phyloP scores from a whole-genome alignment of 2,797 vertebrate genomes.

The Rhabdomys pumilio region DNA sequence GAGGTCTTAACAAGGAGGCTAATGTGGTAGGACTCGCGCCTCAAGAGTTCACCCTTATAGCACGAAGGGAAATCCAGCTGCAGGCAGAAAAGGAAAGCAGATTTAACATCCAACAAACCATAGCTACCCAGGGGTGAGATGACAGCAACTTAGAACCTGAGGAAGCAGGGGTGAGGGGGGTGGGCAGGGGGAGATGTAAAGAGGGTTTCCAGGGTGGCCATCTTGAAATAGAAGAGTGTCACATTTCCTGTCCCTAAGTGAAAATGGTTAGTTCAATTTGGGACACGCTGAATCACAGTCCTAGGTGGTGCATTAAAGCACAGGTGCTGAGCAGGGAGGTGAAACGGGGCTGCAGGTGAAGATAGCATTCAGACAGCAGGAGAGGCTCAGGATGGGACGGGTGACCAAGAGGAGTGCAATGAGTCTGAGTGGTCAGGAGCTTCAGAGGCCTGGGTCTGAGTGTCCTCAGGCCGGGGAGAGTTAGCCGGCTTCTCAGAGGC shows the following conservation, averaged over 20 bases:
- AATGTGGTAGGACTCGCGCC: neutral
- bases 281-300: neutral
- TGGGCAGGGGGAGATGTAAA: neutral
- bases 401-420: too few species aligned
- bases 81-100: neutral
- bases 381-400: neutral
- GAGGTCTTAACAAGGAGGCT: constrained; percentile 32
- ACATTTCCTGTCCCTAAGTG: neutral
- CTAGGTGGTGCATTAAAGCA: neutral
- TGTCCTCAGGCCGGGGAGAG: neutral
- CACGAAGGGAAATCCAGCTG: neutral
- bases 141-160: neutral
- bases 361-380: neutral
- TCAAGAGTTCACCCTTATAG: neutral
- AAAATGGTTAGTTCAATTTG: neutral
- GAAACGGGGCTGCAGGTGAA: neutral
- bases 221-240: neutral
- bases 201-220: neutral
- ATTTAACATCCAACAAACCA: neutral
- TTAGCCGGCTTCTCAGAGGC: neutral
- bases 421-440: neutral
- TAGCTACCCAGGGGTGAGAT: neutral
- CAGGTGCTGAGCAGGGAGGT: neutral
- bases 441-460: neutral
- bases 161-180: neutral